A percentile compares a stretch with the other conserved stretches of the same genome.
Conservation (phyloP, 2,888 invertebrate species). For the Macaria notata region DNA sequence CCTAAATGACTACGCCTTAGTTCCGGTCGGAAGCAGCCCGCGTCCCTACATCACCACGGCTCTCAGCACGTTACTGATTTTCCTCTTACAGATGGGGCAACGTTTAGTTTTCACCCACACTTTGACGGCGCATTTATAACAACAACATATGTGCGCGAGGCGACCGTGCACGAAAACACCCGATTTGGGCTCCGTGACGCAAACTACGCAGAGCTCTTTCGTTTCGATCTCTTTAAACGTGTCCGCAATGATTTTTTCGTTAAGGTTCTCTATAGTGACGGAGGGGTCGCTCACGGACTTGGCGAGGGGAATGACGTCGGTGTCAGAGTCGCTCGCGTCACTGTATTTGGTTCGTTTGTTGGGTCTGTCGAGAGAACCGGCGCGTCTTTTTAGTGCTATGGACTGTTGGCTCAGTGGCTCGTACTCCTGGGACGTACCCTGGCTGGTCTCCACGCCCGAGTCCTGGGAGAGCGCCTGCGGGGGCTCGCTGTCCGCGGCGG, state of each 20-base stretch:
- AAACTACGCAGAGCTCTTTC: constrained; percentile 82
- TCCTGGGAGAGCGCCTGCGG: constrained; percentile 56
- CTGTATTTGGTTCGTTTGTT: constrained; percentile 52
- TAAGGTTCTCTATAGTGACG: constrained; percentile 51
- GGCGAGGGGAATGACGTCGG: constrained; percentile 52
- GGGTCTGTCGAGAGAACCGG: constrained; percentile 32
- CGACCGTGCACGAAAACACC: constrained; percentile 86
- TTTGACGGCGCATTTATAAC: constrained; percentile 86
- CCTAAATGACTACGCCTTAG: no score
- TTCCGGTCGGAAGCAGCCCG: no score
- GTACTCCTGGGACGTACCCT: constrained; percentile 34
- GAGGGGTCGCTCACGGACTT: constrained; percentile 73
- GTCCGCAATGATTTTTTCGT: constrained; percentile 49
- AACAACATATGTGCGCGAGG: constrained; percentile 86
- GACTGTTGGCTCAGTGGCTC: constrained; percentile 8
- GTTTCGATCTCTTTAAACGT: constrained; percentile 51
- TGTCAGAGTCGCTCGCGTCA: constrained; percentile 48
- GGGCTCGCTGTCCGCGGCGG: constrained; percentile 14
- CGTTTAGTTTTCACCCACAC: constrained; percentile 84
- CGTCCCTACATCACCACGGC: constrained; percentile 75
- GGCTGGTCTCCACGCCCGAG: constrained; percentile 62
- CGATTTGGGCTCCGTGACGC: constrained; percentile 84
- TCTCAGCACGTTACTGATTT: constrained; percentile 85
- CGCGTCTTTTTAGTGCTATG: constrained; percentile 21
- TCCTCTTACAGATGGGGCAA: constrained; percentile 87